phyloP scores from a whole-genome alignment of 2,113 vertebrate species.

The Coptodon bakossiorum region DNA sequence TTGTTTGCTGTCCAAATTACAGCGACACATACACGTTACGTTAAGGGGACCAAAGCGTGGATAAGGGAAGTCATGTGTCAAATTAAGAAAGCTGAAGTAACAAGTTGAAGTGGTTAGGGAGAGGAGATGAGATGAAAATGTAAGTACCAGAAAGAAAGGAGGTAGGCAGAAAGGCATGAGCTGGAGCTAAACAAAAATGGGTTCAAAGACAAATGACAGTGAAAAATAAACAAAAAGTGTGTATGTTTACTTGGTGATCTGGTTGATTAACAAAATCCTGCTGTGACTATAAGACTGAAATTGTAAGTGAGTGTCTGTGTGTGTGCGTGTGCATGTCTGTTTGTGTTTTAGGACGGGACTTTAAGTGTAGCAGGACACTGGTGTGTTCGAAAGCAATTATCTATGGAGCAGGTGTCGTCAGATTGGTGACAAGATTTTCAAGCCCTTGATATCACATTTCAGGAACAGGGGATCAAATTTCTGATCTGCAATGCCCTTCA shows the following conservation, averaged over 20 bases:
- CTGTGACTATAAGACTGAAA: not conserved
- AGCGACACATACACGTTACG: not conserved
- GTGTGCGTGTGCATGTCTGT: not conserved
- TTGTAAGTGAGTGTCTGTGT: not conserved
- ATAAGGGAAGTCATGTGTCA: not conserved
- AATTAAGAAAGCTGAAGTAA: not conserved
- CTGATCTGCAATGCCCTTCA: slow-evolving; percentile 3
- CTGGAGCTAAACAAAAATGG: not conserved
- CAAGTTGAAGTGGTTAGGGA: not conserved
- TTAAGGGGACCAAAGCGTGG: not conserved
- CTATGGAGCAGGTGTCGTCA: slow-evolving; percentile 28
- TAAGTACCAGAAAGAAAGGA: not conserved
- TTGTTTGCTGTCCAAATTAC: not conserved
- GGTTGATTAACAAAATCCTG: not conserved
- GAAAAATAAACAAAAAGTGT: not conserved
- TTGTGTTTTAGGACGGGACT: not conserved
- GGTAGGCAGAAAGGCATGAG: not conserved
- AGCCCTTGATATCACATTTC: not conserved
- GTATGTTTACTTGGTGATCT: not conserved
- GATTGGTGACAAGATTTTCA: slow-evolving; percentile 17
- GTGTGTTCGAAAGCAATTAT: slow-evolving; percentile 42
- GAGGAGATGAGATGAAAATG: not conserved
- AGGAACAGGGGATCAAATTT: slow-evolving; percentile 14
- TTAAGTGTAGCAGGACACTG: not conserved
- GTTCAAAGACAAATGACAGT: not conserved